Base-by-base conservation (phyloP, 2,888 invertebrate species). In the Pristionchus exspectatus region DNA sequence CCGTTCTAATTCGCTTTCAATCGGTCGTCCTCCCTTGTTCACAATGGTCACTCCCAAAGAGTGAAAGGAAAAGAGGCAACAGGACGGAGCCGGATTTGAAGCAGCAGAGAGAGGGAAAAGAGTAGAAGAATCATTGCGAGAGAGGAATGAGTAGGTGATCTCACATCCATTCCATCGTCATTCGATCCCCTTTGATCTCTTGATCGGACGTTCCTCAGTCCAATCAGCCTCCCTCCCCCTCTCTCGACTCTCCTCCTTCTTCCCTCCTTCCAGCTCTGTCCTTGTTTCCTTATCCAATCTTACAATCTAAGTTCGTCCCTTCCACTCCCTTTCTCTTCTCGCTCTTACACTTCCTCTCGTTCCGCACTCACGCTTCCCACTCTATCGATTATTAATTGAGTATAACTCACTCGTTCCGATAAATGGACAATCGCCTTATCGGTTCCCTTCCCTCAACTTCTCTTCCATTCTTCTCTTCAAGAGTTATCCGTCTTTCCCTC, bases 1-100 rank as follows among this genome's bases (percentile, higher is more conserved):
- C 85, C 56, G 85, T 63, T 59, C 85, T 59, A 85, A 59, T 85
- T 85, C 56, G 24, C 85, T 85, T 56, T 84, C 83, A 16, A 84
- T 84, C 24, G 56, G 18, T 14, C 33, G 38, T 50, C 56, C 1
- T 27, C 83, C 33, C 59, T 85, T 85, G 56, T 59, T 63, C 81
- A 81, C 54, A 81, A 81, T 81, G 81, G 81, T 81, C 50, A 59
- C 30, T 59, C 21, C 56, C 54, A 84, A 16, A 7, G 83, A 56
- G 56, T 54, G 83, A 84, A 27, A 56, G 50, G 38, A 33, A n/a
- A 21, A 59, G 59, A 21, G 59, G 59, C 56, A 56, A 56, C 63
- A 27, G 83, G 24, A 9, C 83, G 21, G 81, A 81, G 30, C 81
- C 81, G 81, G 81, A 81, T 81, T 81, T 30, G 44, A 44, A 44